Percentiles rank a stretch among this genome's conserved stretches.
Conservation (phyloP, 1,140 invertebrate genomes). For the Eupeodes corollae region DNA sequence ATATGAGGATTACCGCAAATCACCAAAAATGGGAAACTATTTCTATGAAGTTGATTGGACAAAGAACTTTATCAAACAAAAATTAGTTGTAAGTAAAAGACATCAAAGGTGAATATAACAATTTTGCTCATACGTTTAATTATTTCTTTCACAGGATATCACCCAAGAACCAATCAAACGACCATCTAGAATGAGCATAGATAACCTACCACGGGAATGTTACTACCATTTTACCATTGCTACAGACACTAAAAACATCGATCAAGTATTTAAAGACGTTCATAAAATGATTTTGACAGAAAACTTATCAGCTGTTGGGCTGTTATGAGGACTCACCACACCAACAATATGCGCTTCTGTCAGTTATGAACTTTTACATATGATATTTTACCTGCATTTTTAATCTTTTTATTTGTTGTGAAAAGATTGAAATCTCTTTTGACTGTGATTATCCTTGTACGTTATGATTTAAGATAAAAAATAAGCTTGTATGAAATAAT, state of each 20-base stretch:
- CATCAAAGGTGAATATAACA: neutral
- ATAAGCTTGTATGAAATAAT: too few relatives aligned
- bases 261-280: constrained; percentile 57
- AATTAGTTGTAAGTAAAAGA: constrained; percentile 46
- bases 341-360: neutral
- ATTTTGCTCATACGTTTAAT: neutral
- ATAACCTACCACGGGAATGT: constrained; percentile 39
- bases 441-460: too few relatives aligned
- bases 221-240: constrained; percentile 63
- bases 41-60: constrained; percentile 52
- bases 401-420: too few relatives aligned
- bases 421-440: too few relatives aligned
- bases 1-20: constrained; percentile 42
- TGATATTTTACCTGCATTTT: too few relatives aligned
- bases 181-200: constrained; percentile 24
- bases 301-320: constrained; percentile 40
- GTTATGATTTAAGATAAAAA: too few relatives aligned
- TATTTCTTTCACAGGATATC: constrained; percentile 15
- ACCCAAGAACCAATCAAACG: constrained; percentile 31
- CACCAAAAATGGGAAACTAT: constrained; percentile 36
- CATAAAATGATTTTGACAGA: constrained; percentile 57
- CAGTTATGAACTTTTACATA: too few relatives aligned
- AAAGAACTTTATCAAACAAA: constrained; percentile 53
- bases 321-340: constrained; percentile 14
- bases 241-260: constrained; percentile 60